Conservation (phyloP, 1,140 invertebrate genomes). For the Pseudoatta argentina region DNA sequence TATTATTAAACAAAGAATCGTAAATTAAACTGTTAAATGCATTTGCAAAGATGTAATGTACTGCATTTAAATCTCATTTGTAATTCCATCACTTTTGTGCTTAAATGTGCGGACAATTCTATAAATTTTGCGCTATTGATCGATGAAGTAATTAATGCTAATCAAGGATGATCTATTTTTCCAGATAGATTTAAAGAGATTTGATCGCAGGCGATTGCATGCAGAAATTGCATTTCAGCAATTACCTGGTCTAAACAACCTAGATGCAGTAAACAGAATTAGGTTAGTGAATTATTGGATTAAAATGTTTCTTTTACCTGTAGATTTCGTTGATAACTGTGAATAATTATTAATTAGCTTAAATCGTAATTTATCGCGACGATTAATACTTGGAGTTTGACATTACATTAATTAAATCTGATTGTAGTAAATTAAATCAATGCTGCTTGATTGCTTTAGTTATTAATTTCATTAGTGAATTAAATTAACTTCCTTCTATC, state of each 20-base stretch:
- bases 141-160: neutral
- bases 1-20: too few relatives aligned
- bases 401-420: constrained; percentile 10
- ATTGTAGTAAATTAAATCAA: constrained; percentile 33
- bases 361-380: neutral
- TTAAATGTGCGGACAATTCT: neutral
- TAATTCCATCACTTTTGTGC: neutral
- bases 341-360: constrained; percentile 22
- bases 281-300: neutral
- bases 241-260: constrained; percentile 4
- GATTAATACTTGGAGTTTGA: constrained; percentile 13
- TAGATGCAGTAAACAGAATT: constrained; percentile 8
- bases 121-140: neutral
- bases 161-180: neutral
- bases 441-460: neutral
- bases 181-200: neutral
- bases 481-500: constrained; percentile 4
- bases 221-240: constrained; percentile 1
- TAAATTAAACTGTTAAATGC: neutral
- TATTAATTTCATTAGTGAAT: constrained; percentile 46
- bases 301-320: neutral
- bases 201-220: neutral
- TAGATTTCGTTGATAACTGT: neutral
- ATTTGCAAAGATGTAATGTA: neutral
- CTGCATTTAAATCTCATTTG: constrained; percentile 17